phyloP scores from a whole-genome alignment of 1,140 invertebrate species.

The Trichoplusia ni region DNA sequence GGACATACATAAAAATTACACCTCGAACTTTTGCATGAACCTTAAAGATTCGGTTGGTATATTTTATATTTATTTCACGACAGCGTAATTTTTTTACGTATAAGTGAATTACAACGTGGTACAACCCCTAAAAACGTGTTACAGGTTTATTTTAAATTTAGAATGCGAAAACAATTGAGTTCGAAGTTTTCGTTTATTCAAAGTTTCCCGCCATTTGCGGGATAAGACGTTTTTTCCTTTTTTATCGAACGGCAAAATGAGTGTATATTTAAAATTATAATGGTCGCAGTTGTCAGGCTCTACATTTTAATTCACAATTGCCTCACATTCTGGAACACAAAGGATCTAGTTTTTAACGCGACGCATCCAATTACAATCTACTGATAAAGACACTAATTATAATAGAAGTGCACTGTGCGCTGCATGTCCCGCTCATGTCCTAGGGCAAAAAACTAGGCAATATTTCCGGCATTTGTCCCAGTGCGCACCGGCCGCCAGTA shows the following conservation, averaged over 20 bases:
- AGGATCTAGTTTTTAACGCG: slow-evolving; percentile 39
- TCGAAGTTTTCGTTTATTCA: no score
- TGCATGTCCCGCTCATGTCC: slow-evolving; percentile 41
- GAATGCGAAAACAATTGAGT: no score
- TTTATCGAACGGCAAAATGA: slow-evolving; percentile 2
- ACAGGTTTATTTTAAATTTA: no score
- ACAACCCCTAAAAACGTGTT: no score
- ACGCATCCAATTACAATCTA: slow-evolving; percentile 56
- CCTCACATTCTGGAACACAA: slow-evolving; percentile 31
- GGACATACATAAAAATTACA: background rate
- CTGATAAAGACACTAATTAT: slow-evolving; percentile 65
- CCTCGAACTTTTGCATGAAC: background rate
- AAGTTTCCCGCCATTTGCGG: no score
- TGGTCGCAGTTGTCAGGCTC: slow-evolving; percentile 10
- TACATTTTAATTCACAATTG: slow-evolving; percentile 27
- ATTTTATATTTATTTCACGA: background rate
- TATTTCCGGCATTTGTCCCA: slow-evolving; percentile 54
- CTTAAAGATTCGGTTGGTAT: background rate
- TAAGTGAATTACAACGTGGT: no score
- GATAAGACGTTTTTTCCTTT: no score
- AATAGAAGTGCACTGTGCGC: slow-evolving; percentile 55
- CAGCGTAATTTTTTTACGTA: background rate
- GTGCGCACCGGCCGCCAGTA: slow-evolving; percentile 59
- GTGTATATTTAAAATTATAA: background rate
- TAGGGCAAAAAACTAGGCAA: slow-evolving; percentile 57